These are phyloP conservation scores for Drosophila kikkawai DNA, from an alignment of 1,140 invertebrate species.

Conservation along the genomic window DNA sequence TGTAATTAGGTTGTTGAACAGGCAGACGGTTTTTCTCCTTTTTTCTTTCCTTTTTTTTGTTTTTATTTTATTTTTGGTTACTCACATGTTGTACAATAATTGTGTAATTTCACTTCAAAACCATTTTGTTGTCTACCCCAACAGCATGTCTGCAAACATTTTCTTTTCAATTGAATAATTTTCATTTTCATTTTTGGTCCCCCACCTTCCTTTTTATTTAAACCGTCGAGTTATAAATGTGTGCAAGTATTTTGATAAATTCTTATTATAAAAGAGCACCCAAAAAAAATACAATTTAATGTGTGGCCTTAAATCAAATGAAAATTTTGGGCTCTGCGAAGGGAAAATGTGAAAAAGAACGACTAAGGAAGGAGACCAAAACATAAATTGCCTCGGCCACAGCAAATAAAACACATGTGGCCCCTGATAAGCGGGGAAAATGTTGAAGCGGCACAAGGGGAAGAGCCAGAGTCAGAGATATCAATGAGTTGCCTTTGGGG, in stretches of 20 bases:
- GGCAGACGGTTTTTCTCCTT: slow-evolving; percentile 32
- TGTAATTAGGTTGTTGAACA: slow-evolving; percentile 58
- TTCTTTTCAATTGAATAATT: slow-evolving; percentile 39
- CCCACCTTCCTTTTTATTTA: not conserved
- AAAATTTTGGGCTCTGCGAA: not conserved
- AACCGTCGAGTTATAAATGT: slow-evolving; percentile 54
- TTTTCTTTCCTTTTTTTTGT: slow-evolving; percentile 2
- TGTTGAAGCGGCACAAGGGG: not conserved
- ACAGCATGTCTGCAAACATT: slow-evolving; percentile 17
- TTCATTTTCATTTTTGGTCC: slow-evolving; percentile 1
- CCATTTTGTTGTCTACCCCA: slow-evolving; percentile 34
- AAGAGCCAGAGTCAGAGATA: slow-evolving; percentile 17
- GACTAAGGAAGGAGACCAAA: slow-evolving; percentile 11
- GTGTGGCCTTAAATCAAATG: slow-evolving; percentile 70
- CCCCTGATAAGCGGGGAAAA: slow-evolving; percentile 20
- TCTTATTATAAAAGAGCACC: slow-evolving; percentile 17
- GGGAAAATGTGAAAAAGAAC: slow-evolving; percentile 12
- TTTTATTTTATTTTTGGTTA: slow-evolving; percentile 26
- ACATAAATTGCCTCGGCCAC: slow-evolving; percentile 45
- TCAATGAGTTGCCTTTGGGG: slow-evolving; percentile 28
- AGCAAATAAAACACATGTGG: slow-evolving; percentile 56
- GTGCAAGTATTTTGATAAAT: slow-evolving; percentile 46
- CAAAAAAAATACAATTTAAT: slow-evolving; percentile 52
- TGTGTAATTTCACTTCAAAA: slow-evolving; percentile 46
- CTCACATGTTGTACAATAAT: slow-evolving; percentile 51